Percentiles rank a stretch among this genome's conserved stretches.
These are phyloP conservation scores for Pandemis heparana DNA, from an alignment of 2,888 invertebrate genomes.

Conservation along the genomic window DNA sequence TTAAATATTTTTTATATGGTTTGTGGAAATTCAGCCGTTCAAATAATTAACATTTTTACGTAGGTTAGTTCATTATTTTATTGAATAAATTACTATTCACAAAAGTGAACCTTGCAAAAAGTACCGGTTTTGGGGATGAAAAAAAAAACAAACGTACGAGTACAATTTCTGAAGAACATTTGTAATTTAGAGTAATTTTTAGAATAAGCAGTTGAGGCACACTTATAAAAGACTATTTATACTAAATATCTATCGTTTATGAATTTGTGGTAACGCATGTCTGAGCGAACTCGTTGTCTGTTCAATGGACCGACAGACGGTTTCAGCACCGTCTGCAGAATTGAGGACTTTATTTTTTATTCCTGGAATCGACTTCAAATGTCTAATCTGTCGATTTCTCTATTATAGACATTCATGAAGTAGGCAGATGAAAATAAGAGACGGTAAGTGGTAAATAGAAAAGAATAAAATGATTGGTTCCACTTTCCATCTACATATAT, in stretches of 20 bases:
- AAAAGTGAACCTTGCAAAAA: no score
- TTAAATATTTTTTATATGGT: no score
- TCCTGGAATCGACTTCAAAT: not conserved
- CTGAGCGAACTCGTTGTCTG: not conserved
- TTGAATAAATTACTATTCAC: no score
- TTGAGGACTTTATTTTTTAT: not conserved
- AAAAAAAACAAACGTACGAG: no score
- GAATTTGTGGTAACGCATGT: not conserved
- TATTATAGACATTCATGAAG: not conserved
- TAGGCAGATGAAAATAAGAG: not conserved
- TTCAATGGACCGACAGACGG: slow-evolving; percentile 4
- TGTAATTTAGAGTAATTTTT: not conserved
- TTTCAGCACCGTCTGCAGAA: slow-evolving; percentile 5
- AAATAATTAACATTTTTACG: no score
- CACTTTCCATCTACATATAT: no score
- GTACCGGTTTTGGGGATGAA: no score
- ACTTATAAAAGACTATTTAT: not conserved
- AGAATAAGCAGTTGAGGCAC: not conserved
- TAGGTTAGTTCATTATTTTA: no score
- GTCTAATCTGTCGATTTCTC: not conserved
- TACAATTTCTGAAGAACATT: no score
- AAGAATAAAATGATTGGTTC: not conserved
- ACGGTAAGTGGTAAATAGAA: not conserved
- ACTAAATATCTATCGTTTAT: not conserved
- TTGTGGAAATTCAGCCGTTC: no score